Conservation (phyloP, 2,797 vertebrate species). For the Acanthurus lineatus region DNA sequence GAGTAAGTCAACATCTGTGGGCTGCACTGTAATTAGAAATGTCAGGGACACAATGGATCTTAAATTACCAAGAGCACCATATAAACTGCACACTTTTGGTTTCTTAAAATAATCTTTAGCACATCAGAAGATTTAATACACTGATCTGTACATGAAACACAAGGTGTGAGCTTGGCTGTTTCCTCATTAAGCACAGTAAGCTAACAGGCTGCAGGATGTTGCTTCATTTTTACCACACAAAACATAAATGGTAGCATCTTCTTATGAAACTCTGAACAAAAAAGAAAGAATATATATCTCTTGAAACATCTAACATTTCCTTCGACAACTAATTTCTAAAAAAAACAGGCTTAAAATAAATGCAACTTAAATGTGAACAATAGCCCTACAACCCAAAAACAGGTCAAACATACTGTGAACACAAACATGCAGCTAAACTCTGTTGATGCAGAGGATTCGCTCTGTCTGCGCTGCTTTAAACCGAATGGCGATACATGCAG, state of each 20-base stretch:
- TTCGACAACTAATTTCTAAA: background rate
- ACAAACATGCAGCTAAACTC: background rate
- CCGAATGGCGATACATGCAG: constrained; percentile 23
- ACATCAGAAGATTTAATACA: too few species aligned
- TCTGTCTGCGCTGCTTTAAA: constrained; percentile 20
- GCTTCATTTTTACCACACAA: background rate
- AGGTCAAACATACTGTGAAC: background rate
- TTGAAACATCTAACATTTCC: background rate
- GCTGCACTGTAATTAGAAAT: too few species aligned
- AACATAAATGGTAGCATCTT: background rate
- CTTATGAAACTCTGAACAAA: background rate
- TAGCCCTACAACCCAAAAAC: background rate
- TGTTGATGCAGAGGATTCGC: background rate
- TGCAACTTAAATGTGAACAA: background rate
- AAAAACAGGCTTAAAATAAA: background rate
- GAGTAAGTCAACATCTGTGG: background rate
- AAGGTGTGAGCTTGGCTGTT: too few species aligned
- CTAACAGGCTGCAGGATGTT: background rate
- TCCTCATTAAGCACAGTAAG: background rate
- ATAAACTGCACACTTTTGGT: too few species aligned
- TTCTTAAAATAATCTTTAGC: too few species aligned
- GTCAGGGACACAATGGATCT: too few species aligned
- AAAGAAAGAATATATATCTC: background rate
- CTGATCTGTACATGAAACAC: too few species aligned
- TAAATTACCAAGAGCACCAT: too few species aligned